phyloP scores from a whole-genome alignment of 2,888 invertebrate genomes.

The Euphydryas editha region DNA sequence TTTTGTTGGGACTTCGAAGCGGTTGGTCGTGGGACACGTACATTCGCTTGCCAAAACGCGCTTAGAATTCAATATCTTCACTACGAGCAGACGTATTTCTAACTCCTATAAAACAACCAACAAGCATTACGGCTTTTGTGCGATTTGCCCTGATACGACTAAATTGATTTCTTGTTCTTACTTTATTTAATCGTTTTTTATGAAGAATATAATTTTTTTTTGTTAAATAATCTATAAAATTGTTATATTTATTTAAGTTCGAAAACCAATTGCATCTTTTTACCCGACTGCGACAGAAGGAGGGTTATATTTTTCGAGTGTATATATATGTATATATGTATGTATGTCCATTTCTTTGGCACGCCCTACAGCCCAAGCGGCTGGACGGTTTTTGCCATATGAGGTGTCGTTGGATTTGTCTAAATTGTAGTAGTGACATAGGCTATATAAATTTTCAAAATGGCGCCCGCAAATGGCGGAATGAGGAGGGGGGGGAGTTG shows the following conservation, averaged over 20 bases:
- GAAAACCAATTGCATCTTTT: no score
- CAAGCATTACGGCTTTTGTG: slow-evolving; percentile 11
- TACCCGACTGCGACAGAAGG: no score
- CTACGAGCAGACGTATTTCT: slow-evolving; percentile 41
- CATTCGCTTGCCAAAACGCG: slow-evolving; percentile 66
- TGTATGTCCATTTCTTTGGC: no score
- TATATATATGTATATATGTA: no score
- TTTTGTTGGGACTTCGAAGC: slow-evolving; percentile 65
- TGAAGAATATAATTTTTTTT: neutral
- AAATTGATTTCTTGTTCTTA: slow-evolving; percentile 4
- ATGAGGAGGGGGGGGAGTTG: no score
- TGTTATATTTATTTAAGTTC: neutral
- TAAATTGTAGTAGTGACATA: no score
- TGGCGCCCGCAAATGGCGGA: no score
- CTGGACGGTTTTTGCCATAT: no score
- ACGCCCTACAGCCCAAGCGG: no score
- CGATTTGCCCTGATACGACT: slow-evolving; percentile 9
- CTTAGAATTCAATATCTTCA: slow-evolving; percentile 75
- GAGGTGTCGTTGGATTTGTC: no score
- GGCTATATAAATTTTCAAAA: no score
- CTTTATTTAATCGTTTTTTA: slow-evolving; percentile 3
- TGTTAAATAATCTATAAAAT: neutral
- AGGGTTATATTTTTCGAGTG: no score
- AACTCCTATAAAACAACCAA: slow-evolving; percentile 11
- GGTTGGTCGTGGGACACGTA: slow-evolving; percentile 71